Evolutionary conservation across 2,888 invertebrate genomes (phyloP).

Genomic region (Ectropis crepuscularia): DNA sequence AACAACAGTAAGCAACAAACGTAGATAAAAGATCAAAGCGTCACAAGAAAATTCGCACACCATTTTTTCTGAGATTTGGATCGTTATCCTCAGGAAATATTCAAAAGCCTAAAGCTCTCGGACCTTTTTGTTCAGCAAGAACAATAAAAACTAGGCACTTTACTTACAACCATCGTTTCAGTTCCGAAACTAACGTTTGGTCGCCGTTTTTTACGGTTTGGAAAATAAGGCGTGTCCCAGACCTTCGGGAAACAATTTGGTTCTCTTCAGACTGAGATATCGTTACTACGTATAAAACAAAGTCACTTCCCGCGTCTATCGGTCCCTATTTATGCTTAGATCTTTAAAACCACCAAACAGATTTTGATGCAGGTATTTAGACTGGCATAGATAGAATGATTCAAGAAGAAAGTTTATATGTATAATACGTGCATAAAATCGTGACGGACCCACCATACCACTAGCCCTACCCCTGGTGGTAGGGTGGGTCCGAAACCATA

Average conservation of each 20-base stretch:
- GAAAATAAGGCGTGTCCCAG: slow-evolving; percentile 3
- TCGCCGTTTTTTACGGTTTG: slow-evolving; percentile 13
- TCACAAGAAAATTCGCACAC: slow-evolving; percentile 14
- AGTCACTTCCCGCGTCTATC: no score
- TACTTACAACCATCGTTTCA: slow-evolving; percentile 3
- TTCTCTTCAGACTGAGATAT: background rate
- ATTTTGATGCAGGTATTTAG: no score
- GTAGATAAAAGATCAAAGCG: slow-evolving; percentile 4
- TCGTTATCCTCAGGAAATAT: slow-evolving; percentile 13
- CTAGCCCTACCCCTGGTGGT: no score
- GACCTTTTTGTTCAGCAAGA: slow-evolving; percentile 25
- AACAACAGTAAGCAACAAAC: background rate
- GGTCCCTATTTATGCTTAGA: no score
- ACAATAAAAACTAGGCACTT: slow-evolving; percentile 19
- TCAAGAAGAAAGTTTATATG: no score
- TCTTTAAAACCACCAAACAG: no score
- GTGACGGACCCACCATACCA: no score
- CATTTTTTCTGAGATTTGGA: slow-evolving; percentile 14
- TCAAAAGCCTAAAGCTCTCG: slow-evolving; percentile 16
- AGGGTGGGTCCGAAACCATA: no score
- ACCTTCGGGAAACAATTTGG: background rate
- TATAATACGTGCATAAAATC: no score
- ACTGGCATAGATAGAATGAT: no score
- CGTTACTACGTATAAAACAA: no score
- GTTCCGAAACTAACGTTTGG: slow-evolving; percentile 18